Conservation (phyloP, 2,113 vertebrate genomes). For the Stercorarius parasiticus region DNA sequence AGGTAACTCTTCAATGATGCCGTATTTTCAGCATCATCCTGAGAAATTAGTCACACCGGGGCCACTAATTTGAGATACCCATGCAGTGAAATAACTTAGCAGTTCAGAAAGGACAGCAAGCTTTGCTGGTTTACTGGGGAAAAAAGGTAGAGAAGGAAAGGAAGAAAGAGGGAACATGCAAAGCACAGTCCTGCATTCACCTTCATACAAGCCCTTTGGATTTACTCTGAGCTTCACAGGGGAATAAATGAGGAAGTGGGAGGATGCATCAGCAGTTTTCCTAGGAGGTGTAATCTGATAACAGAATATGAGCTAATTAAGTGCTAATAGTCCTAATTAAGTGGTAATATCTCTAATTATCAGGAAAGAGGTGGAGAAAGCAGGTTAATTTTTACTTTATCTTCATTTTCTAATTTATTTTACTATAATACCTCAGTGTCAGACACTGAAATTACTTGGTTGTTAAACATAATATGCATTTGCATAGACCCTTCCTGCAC, state of each 20-base stretch:
- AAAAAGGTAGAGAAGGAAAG: not conserved
- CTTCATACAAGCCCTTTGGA: not conserved
- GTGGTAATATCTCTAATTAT: not conserved
- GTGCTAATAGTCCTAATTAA: not conserved
- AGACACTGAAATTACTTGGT: not conserved
- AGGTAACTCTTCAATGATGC: not conserved
- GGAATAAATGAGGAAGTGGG: not conserved
- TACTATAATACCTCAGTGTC: not conserved
- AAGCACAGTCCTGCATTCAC: not conserved
- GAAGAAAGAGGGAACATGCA: not conserved
- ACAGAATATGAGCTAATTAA: not conserved
- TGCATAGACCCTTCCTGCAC: not conserved
- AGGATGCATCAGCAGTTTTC: not conserved
- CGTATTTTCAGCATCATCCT: not conserved
- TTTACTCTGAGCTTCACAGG: not conserved
- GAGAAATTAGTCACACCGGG: not conserved
- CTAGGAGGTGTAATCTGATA: not conserved
- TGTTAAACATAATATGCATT: not conserved
- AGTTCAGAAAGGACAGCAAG: not conserved
- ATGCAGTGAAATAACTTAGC: not conserved
- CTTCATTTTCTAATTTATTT: not conserved
- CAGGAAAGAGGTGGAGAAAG: not conserved
- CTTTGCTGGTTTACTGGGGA: not conserved
- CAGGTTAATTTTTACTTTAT: not conserved
- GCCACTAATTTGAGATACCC: not conserved